A percentile compares a stretch with the other conserved stretches of the same genome.
Evolutionary conservation across 2,113 vertebrate genomes (phyloP).

Genomic region (Chelonoidis abingdonii): DNA sequence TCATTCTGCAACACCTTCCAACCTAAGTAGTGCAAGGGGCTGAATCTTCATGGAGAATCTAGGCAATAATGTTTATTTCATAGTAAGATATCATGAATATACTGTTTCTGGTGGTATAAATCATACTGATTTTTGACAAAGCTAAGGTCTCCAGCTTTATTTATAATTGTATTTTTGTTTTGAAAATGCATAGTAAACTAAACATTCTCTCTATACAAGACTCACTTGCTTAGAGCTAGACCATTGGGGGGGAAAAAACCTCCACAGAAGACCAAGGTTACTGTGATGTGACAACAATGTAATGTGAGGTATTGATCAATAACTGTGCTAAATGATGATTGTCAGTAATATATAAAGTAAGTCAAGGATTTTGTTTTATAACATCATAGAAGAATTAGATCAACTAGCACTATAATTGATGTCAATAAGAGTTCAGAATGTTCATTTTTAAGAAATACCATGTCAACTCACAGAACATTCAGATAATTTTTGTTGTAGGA

Average conservation of each 20-base stretch:
- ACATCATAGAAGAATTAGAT: constrained; percentile 19
- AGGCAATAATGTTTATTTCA: not conserved
- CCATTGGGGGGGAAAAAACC: not conserved
- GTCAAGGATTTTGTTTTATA: not conserved
- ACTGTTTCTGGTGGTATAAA: not conserved
- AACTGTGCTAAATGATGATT: not conserved
- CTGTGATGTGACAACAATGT: not conserved
- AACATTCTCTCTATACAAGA: not conserved
- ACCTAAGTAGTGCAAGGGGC: not conserved
- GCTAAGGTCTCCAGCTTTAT: not conserved
- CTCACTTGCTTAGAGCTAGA: not conserved
- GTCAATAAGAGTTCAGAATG: not conserved
- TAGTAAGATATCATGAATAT: not conserved
- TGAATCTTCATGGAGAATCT: not conserved
- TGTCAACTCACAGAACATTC: no score
- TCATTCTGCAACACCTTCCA: not conserved
- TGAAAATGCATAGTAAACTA: not conserved
- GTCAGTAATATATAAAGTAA: not conserved
- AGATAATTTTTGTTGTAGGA: no score
- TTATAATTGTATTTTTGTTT: not conserved
- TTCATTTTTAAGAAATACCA: no score
- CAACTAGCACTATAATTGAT: constrained; percentile 22
- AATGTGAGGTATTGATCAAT: not conserved
- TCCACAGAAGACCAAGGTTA: not conserved
- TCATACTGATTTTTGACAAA: constrained; percentile 17